Base-by-base conservation (phyloP, 2,113 vertebrate genomes). In the Odontesthes bonariensis region DNA sequence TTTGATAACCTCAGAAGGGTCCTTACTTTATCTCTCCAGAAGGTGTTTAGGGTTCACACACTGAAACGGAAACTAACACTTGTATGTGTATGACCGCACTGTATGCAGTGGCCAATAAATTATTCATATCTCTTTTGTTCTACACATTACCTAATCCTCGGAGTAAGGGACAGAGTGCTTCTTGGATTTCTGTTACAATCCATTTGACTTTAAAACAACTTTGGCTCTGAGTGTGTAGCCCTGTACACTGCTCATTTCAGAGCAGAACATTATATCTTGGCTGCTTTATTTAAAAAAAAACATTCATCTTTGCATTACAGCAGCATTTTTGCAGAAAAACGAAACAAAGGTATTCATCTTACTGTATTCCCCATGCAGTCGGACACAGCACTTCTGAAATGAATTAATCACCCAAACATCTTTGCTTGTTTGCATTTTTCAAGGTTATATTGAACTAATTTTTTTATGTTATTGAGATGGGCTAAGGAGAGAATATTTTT, bases 171-270 rank as follows among this genome's bases (percentile, higher is more conserved):
- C 84, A 89, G 79, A 88, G 86, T 83, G 85, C 70, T 84, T 87
- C 85, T 81, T 57, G 14, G 87, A 82, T 85, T 94, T 75, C 86
- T 62, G 71, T 91, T 92, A 86, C 91, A 93, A 93, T 91, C 91
- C 90, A 85, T 94, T 94, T 93, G 93, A 95, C 92, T 93, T 94
- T 92, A 92, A 94, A 93, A 93, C 91, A 94, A 93, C 92, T 92
- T 94, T 94, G 91, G 92, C 84, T 77, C 47, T 32, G 59, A 44
- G 53, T 47, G 42, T 70, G 27, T 58, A 12, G 32, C 40, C 51
- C 22, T 23, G 6, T 16, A 54, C 61, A 46, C 65, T 11, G 51
- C 60, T 12, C n/a, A 46, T 71, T 35, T 60, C 71, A 55, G 22
- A 51, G 19, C 56, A 62, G 70, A 86, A 89, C 67, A 58, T 67